These are phyloP conservation scores for Chrosomus eos DNA, from an alignment of 2,797 vertebrate species.

Conservation along the genomic window DNA sequence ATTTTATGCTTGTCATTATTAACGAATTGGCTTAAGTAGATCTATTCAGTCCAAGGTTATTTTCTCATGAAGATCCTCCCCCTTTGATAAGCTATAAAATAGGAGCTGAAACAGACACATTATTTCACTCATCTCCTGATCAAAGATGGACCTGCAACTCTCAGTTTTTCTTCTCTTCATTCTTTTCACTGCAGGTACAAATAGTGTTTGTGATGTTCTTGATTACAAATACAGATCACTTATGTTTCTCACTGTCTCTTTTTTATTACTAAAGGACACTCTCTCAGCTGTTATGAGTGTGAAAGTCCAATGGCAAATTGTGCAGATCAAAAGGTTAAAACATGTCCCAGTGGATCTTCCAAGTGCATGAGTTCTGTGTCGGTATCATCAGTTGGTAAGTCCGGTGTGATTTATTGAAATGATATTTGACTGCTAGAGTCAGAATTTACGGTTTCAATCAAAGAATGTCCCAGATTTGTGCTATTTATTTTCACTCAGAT, in stretches of 20 bases:
- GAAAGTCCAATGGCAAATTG: fast-evolving
- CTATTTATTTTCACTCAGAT: too few relatives aligned
- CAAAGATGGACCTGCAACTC: conserved; percentile 17
- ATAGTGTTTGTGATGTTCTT: background rate
- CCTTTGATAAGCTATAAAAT: too few relatives aligned
- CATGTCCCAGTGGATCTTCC: background rate
- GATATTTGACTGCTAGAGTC: too few relatives aligned
- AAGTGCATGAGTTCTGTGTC: background rate
- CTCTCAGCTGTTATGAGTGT: background rate
- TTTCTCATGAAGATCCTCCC: background rate
- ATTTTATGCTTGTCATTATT: background rate
- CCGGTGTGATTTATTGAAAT: background rate
- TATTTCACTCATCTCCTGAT: background rate
- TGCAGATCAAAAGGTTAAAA: background rate
- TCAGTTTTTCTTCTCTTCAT: background rate
- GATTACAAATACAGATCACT: background rate
- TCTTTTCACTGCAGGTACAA: conserved; percentile 16
- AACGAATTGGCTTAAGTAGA: background rate
- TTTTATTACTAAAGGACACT: background rate
- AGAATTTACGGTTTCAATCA: too few relatives aligned
- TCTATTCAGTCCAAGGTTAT: background rate
- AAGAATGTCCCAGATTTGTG: too few relatives aligned
- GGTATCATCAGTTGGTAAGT: background rate
- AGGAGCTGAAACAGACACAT: background rate
- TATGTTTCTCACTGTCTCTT: background rate